phyloP scores from a whole-genome alignment of 2,113 vertebrate genomes.

The Coptodon rendalli region DNA sequence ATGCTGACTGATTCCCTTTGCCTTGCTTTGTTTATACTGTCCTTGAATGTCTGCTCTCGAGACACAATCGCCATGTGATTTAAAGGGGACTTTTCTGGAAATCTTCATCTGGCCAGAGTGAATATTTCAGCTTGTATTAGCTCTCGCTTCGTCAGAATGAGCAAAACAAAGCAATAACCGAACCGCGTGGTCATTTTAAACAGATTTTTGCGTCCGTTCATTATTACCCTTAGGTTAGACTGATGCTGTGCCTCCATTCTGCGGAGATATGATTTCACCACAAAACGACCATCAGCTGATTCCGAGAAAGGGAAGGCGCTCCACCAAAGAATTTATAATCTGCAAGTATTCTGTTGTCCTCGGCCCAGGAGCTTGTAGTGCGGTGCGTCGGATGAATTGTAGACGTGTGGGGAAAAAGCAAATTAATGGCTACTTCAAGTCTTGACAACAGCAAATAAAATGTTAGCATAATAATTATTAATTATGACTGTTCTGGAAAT shows the following conservation, averaged over 20 bases:
- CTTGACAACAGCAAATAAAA: neutral
- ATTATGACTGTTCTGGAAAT: neutral
- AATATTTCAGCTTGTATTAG: constrained; percentile 55
- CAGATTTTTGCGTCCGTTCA: constrained; percentile 44
- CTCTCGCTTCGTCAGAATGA: constrained; percentile 33
- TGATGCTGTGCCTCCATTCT: constrained; percentile 50
- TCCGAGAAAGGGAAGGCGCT: constrained; percentile 54
- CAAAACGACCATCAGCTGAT: constrained; percentile 58
- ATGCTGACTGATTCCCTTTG: neutral
- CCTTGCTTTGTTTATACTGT: constrained; percentile 11
- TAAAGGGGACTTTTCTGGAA: constrained; percentile 16
- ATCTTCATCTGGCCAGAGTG: constrained; percentile 32
- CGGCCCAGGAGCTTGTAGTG: neutral
- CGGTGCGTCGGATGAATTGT: neutral
- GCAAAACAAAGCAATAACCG: constrained; percentile 50
- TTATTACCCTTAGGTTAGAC: constrained; percentile 59
- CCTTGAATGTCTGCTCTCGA: constrained; percentile 12
- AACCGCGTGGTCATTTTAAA: constrained; percentile 51
- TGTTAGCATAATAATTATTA: neutral
- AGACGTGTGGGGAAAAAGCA: neutral
- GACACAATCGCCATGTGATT: constrained; percentile 16
- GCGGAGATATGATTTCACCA: constrained; percentile 61
- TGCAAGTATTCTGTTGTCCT: constrained; percentile 43
- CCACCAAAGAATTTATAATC: constrained; percentile 46
- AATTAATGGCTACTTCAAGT: neutral